Evolutionary conservation across 2,797 vertebrate species (phyloP).

Genomic region (Muraenolepis orangiensis): DNA sequence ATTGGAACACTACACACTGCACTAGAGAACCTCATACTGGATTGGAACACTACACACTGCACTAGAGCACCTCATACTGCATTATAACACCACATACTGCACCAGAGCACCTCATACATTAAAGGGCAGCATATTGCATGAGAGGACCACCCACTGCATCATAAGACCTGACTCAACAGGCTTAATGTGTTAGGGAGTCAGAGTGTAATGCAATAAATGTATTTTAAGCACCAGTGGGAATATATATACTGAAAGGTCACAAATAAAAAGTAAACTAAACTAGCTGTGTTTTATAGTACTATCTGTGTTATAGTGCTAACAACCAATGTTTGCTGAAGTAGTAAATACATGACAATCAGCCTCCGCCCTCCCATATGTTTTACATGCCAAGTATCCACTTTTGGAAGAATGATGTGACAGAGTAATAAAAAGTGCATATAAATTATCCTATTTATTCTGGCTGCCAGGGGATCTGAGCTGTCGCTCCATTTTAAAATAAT

Average conservation of each 20-base stretch:
- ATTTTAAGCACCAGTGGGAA: not conserved
- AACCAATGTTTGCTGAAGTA: not conserved
- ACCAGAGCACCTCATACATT: too few relatives aligned
- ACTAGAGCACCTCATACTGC: too few relatives aligned
- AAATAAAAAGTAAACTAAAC: too few relatives aligned
- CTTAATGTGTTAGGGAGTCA: not conserved
- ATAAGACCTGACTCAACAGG: conserved; percentile 31
- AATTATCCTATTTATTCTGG: not conserved
- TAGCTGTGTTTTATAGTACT: too few relatives aligned
- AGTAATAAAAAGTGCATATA: conserved; percentile 6
- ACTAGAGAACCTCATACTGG: conserved; percentile 48
- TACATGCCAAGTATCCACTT: conserved; percentile 7
- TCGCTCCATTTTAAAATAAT: conserved; percentile 1
- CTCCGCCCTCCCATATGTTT: not conserved
- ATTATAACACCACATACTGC: too few relatives aligned
- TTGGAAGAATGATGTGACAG: not conserved
- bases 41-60: too few relatives aligned
- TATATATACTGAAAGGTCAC: too few relatives aligned
- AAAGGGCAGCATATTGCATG: too few relatives aligned
- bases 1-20: not conserved
- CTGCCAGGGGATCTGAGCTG: conserved; percentile 9
- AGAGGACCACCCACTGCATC: too few relatives aligned
- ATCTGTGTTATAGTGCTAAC: too few relatives aligned
- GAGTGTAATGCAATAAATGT: not conserved
- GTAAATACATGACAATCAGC: not conserved